A percentile compares a stretch with the other conserved stretches of the same genome.
Conservation (phyloP, 2,113 vertebrate genomes). For the Cottus gobio region DNA sequence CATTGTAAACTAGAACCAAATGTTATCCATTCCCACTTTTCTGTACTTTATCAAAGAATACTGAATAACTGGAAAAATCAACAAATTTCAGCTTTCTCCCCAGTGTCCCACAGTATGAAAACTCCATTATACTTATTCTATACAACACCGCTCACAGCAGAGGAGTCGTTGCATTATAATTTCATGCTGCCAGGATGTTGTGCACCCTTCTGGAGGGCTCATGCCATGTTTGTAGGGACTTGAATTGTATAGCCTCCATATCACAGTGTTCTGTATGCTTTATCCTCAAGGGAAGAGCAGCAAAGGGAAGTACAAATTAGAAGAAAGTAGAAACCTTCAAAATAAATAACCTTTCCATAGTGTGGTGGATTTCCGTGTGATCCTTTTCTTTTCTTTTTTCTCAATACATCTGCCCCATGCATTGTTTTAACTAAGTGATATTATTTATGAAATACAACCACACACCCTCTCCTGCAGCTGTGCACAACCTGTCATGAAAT, state of each 20-base stretch:
- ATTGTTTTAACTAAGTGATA: constrained; percentile 70
- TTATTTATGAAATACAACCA: constrained; percentile 81
- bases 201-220: constrained; percentile 45
- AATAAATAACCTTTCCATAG: constrained; percentile 74
- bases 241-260: constrained; percentile 43
- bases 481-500: constrained; percentile 79
- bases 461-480: constrained; percentile 72
- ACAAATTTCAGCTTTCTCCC: constrained; percentile 21
- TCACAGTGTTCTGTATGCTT: constrained; percentile 35
- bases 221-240: constrained; percentile 43
- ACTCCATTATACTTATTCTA: constrained; percentile 51
- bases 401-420: constrained; percentile 63
- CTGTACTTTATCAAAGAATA: constrained; percentile 39
- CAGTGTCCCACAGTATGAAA: constrained; percentile 16
- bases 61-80: constrained; percentile 30
- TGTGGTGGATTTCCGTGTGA: constrained; percentile 58
- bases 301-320: constrained; percentile 47
- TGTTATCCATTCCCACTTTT: constrained; percentile 24
- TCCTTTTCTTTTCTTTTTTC: constrained; percentile 66
- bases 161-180: constrained; percentile 67
- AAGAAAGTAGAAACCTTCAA: constrained; percentile 62
- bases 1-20: constrained; percentile 45
- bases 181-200: constrained; percentile 61
- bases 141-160: constrained; percentile 44
- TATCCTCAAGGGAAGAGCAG: constrained; percentile 49